Percentiles rank a stretch among this genome's conserved stretches.
Conservation (phyloP, 2,113 vertebrate genomes). For the Xiphophorus hellerii region DNA sequence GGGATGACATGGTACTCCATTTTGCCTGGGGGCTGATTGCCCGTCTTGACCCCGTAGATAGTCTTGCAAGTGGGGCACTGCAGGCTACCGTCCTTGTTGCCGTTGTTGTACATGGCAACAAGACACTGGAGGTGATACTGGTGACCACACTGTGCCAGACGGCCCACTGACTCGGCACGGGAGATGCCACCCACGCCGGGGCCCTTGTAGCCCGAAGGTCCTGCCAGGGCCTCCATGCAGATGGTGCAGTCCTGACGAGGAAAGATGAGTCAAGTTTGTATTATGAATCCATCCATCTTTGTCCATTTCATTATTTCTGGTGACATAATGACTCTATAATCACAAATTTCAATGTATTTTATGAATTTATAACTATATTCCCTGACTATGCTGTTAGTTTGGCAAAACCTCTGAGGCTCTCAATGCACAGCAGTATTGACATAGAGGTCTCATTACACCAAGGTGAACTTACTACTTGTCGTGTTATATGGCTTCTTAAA, state of each 20-base stretch:
- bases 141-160: conserved; percentile 89
- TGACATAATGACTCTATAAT: background rate
- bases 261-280: background rate
- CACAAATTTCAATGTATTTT: background rate
- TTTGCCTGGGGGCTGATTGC: conserved; percentile 96
- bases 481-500: no score
- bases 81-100: conserved; percentile 95
- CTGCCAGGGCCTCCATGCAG: conserved; percentile 92
- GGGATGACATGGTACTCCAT: conserved; percentile 98
- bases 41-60: conserved; percentile 96
- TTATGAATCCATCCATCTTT: background rate
- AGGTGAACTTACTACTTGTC: no score
- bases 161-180: conserved; percentile 89
- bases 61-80: conserved; percentile 98
- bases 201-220: conserved; percentile 92
- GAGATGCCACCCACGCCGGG: conserved; percentile 81
- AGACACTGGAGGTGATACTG: conserved; percentile 95
- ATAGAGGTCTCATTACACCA: background rate
- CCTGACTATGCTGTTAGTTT: background rate
- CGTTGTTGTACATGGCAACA: conserved; percentile 97
- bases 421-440: background rate
- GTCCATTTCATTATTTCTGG: no score
- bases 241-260: conserved; percentile 91
- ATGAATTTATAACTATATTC: background rate
- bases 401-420: background rate